Evolutionary conservation across 2,797 vertebrate genomes (phyloP), one percentile per base, ranked within the genome.

Genomic region (Eulemur mongoz): DNA sequence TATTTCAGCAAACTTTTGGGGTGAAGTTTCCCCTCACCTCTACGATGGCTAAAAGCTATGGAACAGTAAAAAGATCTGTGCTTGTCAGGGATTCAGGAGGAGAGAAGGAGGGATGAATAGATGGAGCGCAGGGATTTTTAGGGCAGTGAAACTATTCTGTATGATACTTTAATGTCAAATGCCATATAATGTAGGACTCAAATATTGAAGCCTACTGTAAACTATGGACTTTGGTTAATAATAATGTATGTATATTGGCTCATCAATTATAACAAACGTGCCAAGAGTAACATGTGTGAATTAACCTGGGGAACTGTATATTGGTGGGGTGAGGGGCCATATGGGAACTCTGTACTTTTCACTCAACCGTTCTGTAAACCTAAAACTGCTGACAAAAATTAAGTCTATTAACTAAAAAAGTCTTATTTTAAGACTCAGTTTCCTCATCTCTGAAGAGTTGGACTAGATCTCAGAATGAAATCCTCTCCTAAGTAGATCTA

Each of bases 391-490:
- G 8, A 48, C 32, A 35, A 70, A 79, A 78, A 65, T 7, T 61
- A 83, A 69, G 30, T 67, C 25, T 75, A 35, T 61, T 69, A 27
- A 75, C 52, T 93, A 20, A 91, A 76, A 73, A 79, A 80, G 27
- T 75, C 52, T 82, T 61, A 30, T 59, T 32, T 30, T 52, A 89
- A 73, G 54, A 35, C 40, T 93, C 15, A 22, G 8, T 91, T 86
- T 93, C 50, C 73, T 85, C 25, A 52, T 85, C 84, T 93, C 54
- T 59, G n/a, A 89, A 14, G 76, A 85, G 23, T 78, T 89, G 17
- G 50, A 82, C 43, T 82, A 78, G 40, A 83, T 88, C 27, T 91
- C 87, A 75, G 61, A 81, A 67, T 63, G 35, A 91, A 88, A 93
- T 90, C 61, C 67, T 73, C 45, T 72, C 30, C 59, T 89, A 88